Conservation (phyloP, 2,113 vertebrate species). For the Calonectris borealis region DNA sequence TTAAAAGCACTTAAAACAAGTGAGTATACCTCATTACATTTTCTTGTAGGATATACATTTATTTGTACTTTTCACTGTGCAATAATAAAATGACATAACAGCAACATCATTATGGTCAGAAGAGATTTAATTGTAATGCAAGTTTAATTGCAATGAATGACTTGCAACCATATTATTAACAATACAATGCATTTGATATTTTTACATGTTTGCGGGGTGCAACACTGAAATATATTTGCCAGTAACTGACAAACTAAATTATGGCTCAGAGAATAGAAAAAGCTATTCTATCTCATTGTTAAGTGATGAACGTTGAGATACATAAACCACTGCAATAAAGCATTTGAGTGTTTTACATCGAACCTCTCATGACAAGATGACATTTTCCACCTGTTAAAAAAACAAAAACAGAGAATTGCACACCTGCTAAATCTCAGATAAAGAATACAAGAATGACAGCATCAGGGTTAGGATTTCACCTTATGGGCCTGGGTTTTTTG, state of each 20-base stretch:
- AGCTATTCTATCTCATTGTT: not conserved
- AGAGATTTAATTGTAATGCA: constrained; percentile 35
- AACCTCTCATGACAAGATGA: constrained; percentile 5
- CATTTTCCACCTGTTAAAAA: constrained; percentile 20
- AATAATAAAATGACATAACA: constrained; percentile 12
- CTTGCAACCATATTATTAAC: constrained; percentile 10
- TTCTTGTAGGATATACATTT: constrained; percentile 13
- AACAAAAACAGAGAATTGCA: not conserved
- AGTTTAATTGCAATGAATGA: constrained; percentile 36
- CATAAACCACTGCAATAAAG: not conserved
- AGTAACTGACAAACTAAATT: constrained; percentile 14
- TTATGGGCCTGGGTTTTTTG: not conserved
- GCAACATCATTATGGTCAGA: constrained; percentile 20
- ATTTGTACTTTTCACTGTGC: constrained; percentile 37
- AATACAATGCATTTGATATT: not conserved
- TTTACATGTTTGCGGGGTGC: not conserved
- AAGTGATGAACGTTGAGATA: not conserved
- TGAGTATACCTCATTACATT: constrained; percentile 16
- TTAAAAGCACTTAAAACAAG: constrained; percentile 58
- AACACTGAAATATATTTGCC: not conserved
- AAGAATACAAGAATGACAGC: not conserved
- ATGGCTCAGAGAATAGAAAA: not conserved
- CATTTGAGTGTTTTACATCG: not conserved
- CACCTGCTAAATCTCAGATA: constrained; percentile 20
- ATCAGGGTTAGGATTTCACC: not conserved